These are phyloP conservation scores for Agrochola circellaris DNA, from an alignment of 2,888 invertebrate species.

Conservation along the genomic window DNA sequence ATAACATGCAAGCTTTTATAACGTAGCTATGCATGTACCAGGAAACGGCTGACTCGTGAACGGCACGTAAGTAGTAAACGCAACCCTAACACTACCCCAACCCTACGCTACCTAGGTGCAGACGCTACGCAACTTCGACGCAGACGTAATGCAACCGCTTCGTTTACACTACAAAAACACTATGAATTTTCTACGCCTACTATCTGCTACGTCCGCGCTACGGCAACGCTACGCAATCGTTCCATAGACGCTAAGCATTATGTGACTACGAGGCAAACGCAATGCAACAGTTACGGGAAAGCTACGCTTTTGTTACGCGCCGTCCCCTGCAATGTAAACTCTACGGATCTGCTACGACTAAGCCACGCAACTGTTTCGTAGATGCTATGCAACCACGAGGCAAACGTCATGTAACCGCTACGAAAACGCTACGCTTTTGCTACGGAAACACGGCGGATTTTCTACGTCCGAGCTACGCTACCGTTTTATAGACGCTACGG, in stretches of 20 bases:
- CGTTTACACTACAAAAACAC: neutral
- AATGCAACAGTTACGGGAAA: neutral
- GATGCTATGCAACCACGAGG: neutral
- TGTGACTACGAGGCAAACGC: neutral
- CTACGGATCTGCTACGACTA: neutral
- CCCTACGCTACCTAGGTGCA: neutral
- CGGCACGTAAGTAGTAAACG: neutral
- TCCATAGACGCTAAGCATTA: neutral
- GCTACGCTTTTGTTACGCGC: constrained; percentile 1
- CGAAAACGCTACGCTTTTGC: constrained; percentile 1
- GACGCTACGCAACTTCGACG: neutral
- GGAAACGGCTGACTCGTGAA: neutral
- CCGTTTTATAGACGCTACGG: neutral
- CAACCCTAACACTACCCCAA: neutral
- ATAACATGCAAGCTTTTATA: neutral
- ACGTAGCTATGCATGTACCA: neutral
- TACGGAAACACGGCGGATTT: neutral
- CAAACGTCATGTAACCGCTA: neutral
- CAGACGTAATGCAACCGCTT: neutral
- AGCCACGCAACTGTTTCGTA: neutral
- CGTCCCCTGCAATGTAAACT: neutral
- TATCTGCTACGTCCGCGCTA: neutral
- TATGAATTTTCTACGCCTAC: neutral
- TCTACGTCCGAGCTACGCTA: neutral
- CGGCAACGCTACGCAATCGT: neutral